Conservation (phyloP, 2,113 vertebrate species). For the Ascaphus truei region DNA sequence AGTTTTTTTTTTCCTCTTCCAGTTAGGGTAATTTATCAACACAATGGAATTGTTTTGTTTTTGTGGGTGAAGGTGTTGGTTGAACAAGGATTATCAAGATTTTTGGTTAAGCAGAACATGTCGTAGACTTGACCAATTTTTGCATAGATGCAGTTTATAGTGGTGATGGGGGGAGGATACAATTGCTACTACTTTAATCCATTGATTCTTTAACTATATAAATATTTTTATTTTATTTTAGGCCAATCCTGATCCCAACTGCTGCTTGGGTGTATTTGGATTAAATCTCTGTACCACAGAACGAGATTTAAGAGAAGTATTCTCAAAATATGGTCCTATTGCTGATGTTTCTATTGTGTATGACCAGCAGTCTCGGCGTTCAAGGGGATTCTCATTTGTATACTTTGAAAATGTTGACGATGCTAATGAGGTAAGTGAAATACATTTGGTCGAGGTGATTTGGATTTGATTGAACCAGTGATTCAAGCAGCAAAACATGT, state of each 20-base stretch:
- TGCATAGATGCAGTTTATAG: no score
- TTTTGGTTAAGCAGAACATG: no score
- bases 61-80: no score
- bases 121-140: no score
- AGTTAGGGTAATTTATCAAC: no score
- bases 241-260: constrained; percentile 93
- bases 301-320: constrained; percentile 88
- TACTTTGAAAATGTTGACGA: constrained; percentile 92
- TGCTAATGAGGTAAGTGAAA: constrained; percentile 86
- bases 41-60: no score
- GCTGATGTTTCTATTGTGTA: constrained; percentile 88
- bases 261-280: constrained; percentile 91
- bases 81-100: no score
- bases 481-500: no score
- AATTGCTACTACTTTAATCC: no score
- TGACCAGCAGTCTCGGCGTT: constrained; percentile 91
- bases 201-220: no score
- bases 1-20: no score
- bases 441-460: constrained; percentile 14
- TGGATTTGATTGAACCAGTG: background rate
- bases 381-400: constrained; percentile 90
- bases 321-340: constrained; percentile 92
- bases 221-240: constrained; percentile 48
- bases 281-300: constrained; percentile 93
- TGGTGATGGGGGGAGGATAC: no score